Percentiles rank a stretch among this genome's conserved stretches.
Evolutionary conservation across 2,797 vertebrate genomes (phyloP).

Genomic region (Sibirionetta formosa): DNA sequence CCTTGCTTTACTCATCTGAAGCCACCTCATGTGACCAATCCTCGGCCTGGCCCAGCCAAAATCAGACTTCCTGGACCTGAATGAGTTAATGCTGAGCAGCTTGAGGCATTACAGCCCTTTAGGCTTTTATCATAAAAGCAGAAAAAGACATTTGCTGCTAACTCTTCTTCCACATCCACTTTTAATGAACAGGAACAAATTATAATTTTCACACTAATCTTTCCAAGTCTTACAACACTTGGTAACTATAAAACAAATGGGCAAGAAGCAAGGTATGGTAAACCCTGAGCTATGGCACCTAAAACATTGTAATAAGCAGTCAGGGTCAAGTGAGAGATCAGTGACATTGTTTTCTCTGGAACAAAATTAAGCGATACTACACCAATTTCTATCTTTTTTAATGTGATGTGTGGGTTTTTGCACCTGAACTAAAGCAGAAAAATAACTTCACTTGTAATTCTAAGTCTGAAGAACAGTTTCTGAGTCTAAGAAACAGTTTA

Average conservation of each 20-base stretch:
- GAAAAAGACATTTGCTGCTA: neutral
- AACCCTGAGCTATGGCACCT: neutral
- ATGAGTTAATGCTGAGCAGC: neutral
- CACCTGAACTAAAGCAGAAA: slow-evolving; percentile 24
- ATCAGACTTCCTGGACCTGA: neutral
- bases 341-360: slow-evolving; percentile 24
- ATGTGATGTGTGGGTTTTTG: neutral
- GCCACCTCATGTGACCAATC: neutral
- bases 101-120: neutral
- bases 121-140: neutral
- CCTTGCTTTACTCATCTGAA: neutral
- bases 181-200: slow-evolving; percentile 32
- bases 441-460: slow-evolving; percentile 1
- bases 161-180: neutral
- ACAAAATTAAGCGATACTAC: neutral
- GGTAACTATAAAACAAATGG: neutral
- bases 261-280: neutral
- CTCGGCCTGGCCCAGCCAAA: neutral
- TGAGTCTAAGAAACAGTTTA: neutral
- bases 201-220: slow-evolving; percentile 17
- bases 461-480: neutral
- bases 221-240: neutral
- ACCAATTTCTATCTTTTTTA: neutral
- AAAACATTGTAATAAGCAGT: slow-evolving; percentile 5
- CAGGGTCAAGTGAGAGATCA: slow-evolving; percentile 21